phyloP scores from a whole-genome alignment of 2,797 vertebrate species.

The Protonibea diacanthus region DNA sequence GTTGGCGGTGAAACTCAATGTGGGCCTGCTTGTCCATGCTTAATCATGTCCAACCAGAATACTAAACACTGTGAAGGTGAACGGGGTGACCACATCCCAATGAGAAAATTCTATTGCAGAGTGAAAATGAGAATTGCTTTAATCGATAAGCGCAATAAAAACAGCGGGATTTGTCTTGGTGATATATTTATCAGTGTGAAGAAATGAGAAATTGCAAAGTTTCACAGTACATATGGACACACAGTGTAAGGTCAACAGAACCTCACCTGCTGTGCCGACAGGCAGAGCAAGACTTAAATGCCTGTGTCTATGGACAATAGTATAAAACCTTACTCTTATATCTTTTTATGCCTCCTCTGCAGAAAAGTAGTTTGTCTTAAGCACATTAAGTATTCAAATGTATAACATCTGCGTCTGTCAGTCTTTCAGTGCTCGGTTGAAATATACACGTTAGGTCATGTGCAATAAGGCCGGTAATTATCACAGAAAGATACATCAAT shows the following conservation, averaged over 20 bases:
- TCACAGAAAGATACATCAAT: conserved; percentile 46
- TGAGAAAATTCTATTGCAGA: conserved; percentile 53
- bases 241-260: conserved; percentile 21
- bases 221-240: conserved; percentile 1
- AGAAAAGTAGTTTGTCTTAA: conserved; percentile 17
- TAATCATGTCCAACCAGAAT: conserved; percentile 58
- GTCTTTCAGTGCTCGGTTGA: conserved; percentile 29
- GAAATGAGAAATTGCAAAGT: conserved; percentile 20
- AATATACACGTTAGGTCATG: conserved; percentile 26
- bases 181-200: conserved; percentile 13
- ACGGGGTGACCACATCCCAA: conserved; percentile 52
- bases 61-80: conserved; percentile 77
- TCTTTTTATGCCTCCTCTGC: background rate
- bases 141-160: conserved; percentile 44
- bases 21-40: conserved; percentile 44
- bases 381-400: conserved; percentile 24
- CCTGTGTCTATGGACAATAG: background rate
- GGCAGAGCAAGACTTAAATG: background rate
- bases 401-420: conserved; percentile 14
- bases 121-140: conserved; percentile 44
- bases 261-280: background rate
- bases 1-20: conserved; percentile 50
- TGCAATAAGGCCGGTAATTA: conserved; percentile 40
- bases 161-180: conserved; percentile 22
- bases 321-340: conserved; percentile 4